These are phyloP conservation scores for Rhinatrema bivittatum DNA, from an alignment of 2,797 vertebrate species.

Conservation along the genomic window DNA sequence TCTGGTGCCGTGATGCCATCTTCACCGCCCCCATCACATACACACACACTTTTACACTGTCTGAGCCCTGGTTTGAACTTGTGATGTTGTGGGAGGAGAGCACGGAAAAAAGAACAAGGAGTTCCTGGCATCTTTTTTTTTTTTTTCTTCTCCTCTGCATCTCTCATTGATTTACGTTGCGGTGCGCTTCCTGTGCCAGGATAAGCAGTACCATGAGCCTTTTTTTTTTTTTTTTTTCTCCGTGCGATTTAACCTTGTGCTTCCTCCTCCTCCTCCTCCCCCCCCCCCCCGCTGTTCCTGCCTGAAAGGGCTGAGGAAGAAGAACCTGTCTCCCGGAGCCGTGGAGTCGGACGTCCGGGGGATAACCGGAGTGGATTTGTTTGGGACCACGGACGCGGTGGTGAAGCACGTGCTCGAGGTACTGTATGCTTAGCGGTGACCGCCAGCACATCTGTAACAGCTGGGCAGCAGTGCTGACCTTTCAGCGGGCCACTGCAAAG, in stretches of 20 bases:
- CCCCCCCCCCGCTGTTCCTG: slow-evolving; percentile 15
- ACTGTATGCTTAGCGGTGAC: too few relatives aligned
- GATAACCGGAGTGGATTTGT: slow-evolving; percentile 89
- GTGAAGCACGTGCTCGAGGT: slow-evolving; percentile 97
- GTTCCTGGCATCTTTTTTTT: background rate
- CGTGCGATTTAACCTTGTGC: slow-evolving; percentile 49
- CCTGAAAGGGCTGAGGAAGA: slow-evolving; percentile 82
- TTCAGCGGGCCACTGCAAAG: too few relatives aligned
- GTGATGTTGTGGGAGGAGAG: background rate
- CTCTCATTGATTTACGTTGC: too few relatives aligned
- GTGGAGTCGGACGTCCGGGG: slow-evolving; percentile 89
- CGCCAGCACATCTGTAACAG: too few relatives aligned
- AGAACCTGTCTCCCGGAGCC: slow-evolving; percentile 89
- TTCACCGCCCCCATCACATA: accelerated
- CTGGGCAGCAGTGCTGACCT: too few relatives aligned
- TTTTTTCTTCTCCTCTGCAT: background rate
- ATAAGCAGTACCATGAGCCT: too few relatives aligned
- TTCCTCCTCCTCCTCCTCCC: background rate
- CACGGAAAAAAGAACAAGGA: slow-evolving; percentile 3
- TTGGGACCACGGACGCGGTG: slow-evolving; percentile 89
- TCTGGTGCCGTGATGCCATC: background rate
- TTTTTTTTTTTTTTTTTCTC: background rate
- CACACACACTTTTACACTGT: accelerated
- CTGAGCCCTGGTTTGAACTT: background rate
- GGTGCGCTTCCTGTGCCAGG: too few relatives aligned